Conservation (phyloP, 2,888 invertebrate genomes). For the Melieria picta region DNA sequence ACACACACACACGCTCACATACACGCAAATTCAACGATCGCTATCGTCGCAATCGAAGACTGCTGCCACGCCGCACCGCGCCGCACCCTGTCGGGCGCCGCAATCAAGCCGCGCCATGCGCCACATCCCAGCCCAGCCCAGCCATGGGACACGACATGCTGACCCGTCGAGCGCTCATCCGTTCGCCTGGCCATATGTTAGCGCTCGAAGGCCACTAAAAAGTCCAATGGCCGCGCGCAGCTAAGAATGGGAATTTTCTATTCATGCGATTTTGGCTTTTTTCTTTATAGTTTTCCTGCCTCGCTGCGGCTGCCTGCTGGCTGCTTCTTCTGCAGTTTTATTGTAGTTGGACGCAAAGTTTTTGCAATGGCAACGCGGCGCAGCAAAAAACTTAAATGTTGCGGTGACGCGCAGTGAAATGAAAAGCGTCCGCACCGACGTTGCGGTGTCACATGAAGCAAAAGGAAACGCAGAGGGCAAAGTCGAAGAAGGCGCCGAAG, state of each 20-base stretch:
- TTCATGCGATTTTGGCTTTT: constrained; percentile 41
- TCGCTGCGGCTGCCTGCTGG: not conserved
- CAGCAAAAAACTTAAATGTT: no score
- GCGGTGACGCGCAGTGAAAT: no score
- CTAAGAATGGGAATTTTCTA: constrained; percentile 38
- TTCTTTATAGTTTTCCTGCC: not conserved
- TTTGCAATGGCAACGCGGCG: no score
- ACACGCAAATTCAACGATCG: not conserved
- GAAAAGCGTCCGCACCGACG: no score
- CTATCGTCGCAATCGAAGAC: not conserved
- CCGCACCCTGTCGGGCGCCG: not conserved
- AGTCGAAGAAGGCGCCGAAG: not conserved
- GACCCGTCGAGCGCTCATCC: not conserved
- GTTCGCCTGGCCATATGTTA: constrained; percentile 6
- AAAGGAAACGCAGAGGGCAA: no score
- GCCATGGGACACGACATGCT: not conserved
- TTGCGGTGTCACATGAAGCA: no score
- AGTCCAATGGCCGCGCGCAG: constrained; percentile 41
- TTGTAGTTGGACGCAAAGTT: no score
- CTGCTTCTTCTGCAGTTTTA: not conserved
- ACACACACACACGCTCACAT: not conserved
- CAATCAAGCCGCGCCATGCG: not conserved
- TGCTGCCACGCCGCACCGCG: not conserved
- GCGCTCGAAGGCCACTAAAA: constrained; percentile 37
- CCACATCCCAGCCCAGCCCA: not conserved